Conservation (phyloP, 2,888 invertebrate genomes). For the Eristalinus aeneus region DNA sequence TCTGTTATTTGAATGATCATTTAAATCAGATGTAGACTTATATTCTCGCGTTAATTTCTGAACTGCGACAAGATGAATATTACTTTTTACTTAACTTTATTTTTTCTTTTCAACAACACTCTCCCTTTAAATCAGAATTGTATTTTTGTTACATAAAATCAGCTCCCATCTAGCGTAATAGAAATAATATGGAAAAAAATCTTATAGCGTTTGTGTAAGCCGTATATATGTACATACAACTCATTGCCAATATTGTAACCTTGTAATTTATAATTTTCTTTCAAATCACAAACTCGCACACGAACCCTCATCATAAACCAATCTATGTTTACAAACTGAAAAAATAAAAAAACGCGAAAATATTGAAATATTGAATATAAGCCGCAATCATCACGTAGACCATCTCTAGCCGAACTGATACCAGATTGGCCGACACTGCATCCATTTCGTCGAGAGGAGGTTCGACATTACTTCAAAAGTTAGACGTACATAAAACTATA, state of each 20-base stretch:
- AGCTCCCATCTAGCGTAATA: background rate
- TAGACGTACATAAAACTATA: constrained; percentile 69
- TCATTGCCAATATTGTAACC: constrained; percentile 32
- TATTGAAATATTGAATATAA: constrained; percentile 69
- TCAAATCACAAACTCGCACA: constrained; percentile 20
- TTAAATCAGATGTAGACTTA: no score
- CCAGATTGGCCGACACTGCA: constrained; percentile 94
- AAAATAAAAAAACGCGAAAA: constrained; percentile 38
- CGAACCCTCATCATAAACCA: constrained; percentile 34
- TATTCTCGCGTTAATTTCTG: no score
- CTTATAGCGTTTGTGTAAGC: constrained; percentile 9
- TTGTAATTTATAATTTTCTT: constrained; percentile 43
- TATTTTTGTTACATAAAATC: background rate
- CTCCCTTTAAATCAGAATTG: background rate
- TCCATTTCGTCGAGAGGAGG: constrained; percentile 85
- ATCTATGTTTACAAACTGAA: background rate
- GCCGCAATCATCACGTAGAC: constrained; percentile 86
- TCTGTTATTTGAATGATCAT: no score
- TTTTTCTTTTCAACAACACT: no score
- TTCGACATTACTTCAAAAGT: constrained; percentile 82
- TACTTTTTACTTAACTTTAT: no score
- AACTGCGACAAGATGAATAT: no score
- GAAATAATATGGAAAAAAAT: background rate
- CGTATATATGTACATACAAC: background rate
- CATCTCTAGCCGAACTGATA: constrained; percentile 96